Base-by-base conservation (phyloP, 35 echinoderm and acorn worm species). In the Holothuria glaberrima region DNA sequence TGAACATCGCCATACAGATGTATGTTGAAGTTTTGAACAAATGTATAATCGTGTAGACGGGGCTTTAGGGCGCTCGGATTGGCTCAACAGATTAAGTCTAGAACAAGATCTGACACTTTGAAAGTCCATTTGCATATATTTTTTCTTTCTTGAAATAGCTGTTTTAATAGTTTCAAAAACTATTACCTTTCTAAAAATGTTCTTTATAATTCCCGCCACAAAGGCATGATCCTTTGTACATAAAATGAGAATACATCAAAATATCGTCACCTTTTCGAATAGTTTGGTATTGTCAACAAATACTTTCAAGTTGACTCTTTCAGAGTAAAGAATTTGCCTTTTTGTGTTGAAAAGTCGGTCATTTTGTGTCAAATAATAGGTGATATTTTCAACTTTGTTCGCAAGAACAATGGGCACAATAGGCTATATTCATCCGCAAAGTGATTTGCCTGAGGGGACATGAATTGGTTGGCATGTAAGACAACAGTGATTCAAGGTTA, bases 371-470 rank as follows among this genome's bases (percentile, higher is more conserved):
- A 54, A 54, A 84, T 84, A 84, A 84, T 84, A 84, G 80, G 54
- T 84, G 80, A 84, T 84, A 84, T 84, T 84, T 63, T 84, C 80
- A 63, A 84, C 80, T 84, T 84, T 84, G 80, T 84, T 84, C 57
- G 54, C 56, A 63, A 61, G 80, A 61, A 84, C 80, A 84, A 84
- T 61, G 80, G 59, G 7, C 19, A 84, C 80, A 84, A 84, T 84
- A 84, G 59, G 25, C 32, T 84, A 63, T 63, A 84, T 84, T 84
- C 80, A 60, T 84, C 25, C 80, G 80, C 80, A 84, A 84, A 84
- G 80, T 84, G 80, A 84, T 63, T 84, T 84, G 80, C 80, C 80
- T 32, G 48, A 84, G 80, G 80, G 80, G 80, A 84, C 59, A 61
- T 84, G 54, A 63, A 84, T 84, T 84, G 80, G 52, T 84, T 61